Base-by-base conservation (phyloP, 2,888 invertebrate species). In the Erpobdella octoculata region DNA sequence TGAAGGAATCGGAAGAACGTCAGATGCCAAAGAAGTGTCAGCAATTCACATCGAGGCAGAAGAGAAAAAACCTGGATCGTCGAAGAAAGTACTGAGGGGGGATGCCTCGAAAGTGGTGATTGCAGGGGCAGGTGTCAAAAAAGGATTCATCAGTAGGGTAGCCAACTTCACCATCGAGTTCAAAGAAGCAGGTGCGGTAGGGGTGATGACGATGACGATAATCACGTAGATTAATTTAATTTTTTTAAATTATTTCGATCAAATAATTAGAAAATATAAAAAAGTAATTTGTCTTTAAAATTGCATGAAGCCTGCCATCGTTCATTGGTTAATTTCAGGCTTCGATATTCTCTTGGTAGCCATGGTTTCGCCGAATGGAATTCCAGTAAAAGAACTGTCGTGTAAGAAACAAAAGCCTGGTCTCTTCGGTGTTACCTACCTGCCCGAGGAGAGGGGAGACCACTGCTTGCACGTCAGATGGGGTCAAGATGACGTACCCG, bases 401-500 rank as follows among this genome's bases (percentile, higher is more conserved):
- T 89, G 93, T 75, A 94, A 93, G 83, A 91, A 82, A 90, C 71
- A 69, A 62, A 67, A 76, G 28, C 72, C 70, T 31, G 71, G 72
- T 21, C 59, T 21, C 31, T 76, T 71, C 74, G 53, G 25, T 38
- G 65, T 64, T 4, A 37, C 89, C 85, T 95, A 94, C 84, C 87
- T 91, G 79, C 91, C 92, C 74, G 88, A 91, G 79, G 94, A 95
- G 81, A 88, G 91, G 81, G 95, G 95, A 77, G 93, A 95, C 35
- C 81, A 81, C 74, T 74, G 76, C 6, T 75, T 81, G 65, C 72
- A 73, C 68, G 46, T 76, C 46, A 66, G 74, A 58, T 95, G 93
- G 93, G 95, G 95, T 64, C 93, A 94, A 76, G 94, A 95, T 70
- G 92, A 94, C 85, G 91, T 95, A 86, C 93, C 94, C 78, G 95